These are phyloP conservation scores for Allygus modestus DNA, from an alignment of 2,888 invertebrate species.

Conservation along the genomic window DNA sequence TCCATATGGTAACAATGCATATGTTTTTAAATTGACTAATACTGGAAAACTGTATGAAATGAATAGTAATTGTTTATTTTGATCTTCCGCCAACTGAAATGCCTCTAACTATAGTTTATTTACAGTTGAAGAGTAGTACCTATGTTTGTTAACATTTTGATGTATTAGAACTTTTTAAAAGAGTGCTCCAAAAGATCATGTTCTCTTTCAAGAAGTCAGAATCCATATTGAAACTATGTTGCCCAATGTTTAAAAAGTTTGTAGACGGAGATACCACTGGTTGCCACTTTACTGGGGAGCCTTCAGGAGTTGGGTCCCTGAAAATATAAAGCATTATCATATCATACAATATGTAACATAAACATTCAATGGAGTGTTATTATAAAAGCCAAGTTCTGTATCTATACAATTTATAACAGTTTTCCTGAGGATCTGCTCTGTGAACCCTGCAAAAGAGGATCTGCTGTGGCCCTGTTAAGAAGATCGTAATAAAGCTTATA, in stretches of 20 bases:
- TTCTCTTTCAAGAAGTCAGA: not conserved
- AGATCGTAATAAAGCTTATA: no score
- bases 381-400: not conserved
- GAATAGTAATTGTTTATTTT: no score
- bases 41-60: no score
- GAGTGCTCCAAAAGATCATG: constrained; percentile 5
- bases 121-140: no score
- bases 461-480: no score
- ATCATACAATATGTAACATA: not conserved
- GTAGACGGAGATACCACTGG: not conserved
- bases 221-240: constrained; percentile 20
- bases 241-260: constrained; percentile 1
- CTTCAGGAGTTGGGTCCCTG: constrained; percentile 25
- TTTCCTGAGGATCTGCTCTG: no score
- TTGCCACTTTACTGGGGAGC: not conserved
- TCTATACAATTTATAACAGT: not conserved
- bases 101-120: no score
- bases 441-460: no score
- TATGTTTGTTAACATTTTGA: no score
- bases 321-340: not conserved
- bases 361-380: not conserved
- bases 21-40: no score
- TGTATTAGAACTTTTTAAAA: not conserved
- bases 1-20: no score
- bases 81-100: no score